Conservation (phyloP, 2,888 invertebrate genomes). For the Nemoura dubitans region DNA sequence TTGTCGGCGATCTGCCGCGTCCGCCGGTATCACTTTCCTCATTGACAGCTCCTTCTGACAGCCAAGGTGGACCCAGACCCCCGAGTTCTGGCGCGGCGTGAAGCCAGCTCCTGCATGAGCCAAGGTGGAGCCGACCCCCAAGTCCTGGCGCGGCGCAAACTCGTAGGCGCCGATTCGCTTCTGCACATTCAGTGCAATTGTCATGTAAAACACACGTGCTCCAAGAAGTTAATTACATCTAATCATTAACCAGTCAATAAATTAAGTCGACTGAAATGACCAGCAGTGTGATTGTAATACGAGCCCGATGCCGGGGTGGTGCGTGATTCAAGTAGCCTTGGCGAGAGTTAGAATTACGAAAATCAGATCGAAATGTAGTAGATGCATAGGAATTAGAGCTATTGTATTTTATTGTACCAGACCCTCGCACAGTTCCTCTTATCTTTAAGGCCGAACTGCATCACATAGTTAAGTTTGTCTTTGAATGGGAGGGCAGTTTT, state of each 20-base stretch:
- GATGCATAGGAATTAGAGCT: neutral
- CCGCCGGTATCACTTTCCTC: neutral
- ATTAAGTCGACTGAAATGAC: neutral
- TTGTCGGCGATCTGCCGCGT: neutral
- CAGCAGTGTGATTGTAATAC: neutral
- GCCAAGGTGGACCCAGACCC: neutral
- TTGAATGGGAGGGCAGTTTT: neutral
- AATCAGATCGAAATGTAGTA: neutral
- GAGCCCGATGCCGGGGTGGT: neutral
- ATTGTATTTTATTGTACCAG: neutral
- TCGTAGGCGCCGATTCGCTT: neutral
- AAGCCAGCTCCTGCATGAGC: neutral
- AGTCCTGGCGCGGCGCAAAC: too few species aligned
- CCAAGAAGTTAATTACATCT: neutral
- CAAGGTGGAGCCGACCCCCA: too few species aligned
- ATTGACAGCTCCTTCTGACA: conserved; percentile 9
- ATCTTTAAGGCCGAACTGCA: neutral
- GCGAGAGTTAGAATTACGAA: neutral
- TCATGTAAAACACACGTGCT: neutral
- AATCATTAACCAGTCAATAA: conserved; percentile 13
- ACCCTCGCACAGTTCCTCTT: neutral
- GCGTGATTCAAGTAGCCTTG: conserved; percentile 31
- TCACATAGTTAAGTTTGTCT: neutral
- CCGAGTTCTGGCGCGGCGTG: neutral
- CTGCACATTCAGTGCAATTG: neutral